phyloP scores from a whole-genome alignment of 2,797 vertebrate genomes.

The Erethizon dorsatum region DNA sequence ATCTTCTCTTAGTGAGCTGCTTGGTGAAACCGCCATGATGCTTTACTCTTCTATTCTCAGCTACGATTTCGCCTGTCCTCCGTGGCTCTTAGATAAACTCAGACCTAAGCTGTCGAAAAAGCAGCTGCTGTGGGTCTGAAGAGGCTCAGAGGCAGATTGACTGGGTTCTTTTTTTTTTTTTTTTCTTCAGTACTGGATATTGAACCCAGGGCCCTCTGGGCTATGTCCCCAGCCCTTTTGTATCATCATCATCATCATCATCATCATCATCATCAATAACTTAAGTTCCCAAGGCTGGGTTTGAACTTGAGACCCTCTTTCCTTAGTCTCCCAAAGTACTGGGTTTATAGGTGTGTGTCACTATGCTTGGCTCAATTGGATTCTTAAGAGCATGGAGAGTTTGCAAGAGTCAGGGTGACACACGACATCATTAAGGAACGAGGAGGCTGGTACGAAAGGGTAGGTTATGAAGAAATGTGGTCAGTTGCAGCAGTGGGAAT shows the following conservation, averaged over 20 bases:
- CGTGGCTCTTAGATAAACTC: neutral
- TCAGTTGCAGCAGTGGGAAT: neutral
- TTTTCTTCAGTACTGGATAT: neutral
- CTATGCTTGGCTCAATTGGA: neutral
- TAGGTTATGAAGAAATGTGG: neutral
- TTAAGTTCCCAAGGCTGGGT: neutral
- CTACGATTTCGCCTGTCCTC: neutral
- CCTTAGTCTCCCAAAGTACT: neutral
- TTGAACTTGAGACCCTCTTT: neutral
- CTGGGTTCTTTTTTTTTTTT: neutral
- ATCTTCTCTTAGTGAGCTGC: neutral
- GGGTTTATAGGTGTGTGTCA: neutral
- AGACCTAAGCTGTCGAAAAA: neutral
- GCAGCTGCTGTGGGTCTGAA: neutral
- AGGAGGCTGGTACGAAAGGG: neutral
- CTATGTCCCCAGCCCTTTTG: neutral
- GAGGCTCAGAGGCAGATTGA: neutral
- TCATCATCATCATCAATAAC: no score
- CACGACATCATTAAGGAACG: accelerated
- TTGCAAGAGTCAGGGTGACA: neutral
- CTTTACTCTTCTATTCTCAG: neutral
- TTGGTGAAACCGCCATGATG: neutral
- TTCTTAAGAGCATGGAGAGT: neutral
- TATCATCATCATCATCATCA: neutral
- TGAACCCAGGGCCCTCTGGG: neutral